Evolutionary conservation across 1,140 invertebrate genomes (phyloP), one percentile per base, ranked within the genome.

Genomic region (Drosophila obscura): DNA sequence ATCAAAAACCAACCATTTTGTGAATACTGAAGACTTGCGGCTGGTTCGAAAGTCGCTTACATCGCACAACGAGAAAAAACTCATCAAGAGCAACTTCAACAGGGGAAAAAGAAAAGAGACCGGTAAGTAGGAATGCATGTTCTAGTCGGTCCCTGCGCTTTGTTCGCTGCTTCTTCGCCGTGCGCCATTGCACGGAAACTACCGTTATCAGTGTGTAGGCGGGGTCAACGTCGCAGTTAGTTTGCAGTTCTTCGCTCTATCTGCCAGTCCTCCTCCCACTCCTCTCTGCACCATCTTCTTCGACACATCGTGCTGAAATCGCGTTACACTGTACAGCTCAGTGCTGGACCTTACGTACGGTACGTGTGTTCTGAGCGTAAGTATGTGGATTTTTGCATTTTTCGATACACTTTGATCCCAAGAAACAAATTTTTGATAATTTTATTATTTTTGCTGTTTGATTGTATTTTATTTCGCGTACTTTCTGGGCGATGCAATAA

Each of bases 381-480:
- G 45, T 51, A 50, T 45, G n/a, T 53, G 11, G 56, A 19, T 57
- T 78, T 73, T 78, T 81, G 78, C 78, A 82, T 79, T 79, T 24
- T 73, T 84, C 79, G 89, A 91, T 91, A 91, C 80, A 91, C 89
- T 91, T 91, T 91, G 88, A 90, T 89, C 89, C 90, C 89, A 52
- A 48, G 64, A 76, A 67, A 82, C 77, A 72, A 88, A 74, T 74
- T 76, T 74, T 79, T 85, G 89, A 91, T 91, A 91, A 90, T 89
- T 88, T 78, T 85, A 82, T 85, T 82, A 74, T 90, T 75, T 69
- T 80, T 83, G 75, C 63, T 82, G 75, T 79, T 83, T 62, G 68
- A 79, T 79, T 79, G 61, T 65, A 73, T 19, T 1, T 19, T 19
- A 68, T 63, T 73, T 75, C 44, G 46, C 57, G 50, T 63, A 69